Conservation (phyloP, 2,888 invertebrate species). For the Strigamia crassipes region DNA sequence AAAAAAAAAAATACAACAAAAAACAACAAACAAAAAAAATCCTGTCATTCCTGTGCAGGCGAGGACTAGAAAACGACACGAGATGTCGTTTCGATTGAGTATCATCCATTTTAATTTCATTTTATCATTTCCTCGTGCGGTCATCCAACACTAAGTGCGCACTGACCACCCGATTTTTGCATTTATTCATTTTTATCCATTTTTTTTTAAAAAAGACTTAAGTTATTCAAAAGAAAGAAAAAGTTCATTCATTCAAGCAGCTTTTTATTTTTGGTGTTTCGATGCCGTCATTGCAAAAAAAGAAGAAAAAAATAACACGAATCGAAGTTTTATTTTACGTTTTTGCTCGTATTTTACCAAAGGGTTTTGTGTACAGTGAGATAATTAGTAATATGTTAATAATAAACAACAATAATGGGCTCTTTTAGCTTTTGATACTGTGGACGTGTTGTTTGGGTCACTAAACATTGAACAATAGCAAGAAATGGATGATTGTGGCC, state of each 20-base stretch:
- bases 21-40: neutral
- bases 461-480: neutral
- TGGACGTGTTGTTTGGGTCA: neutral
- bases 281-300: no score
- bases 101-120: neutral
- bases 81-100: neutral
- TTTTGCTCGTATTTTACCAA: neutral
- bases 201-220: neutral
- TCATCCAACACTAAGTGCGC: neutral
- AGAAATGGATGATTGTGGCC: slow-evolving; percentile 3
- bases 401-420: neutral
- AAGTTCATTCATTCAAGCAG: neutral
- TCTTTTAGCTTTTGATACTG: neutral
- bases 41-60: neutral
- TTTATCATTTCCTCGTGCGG: neutral
- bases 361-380: slow-evolving; percentile 23
- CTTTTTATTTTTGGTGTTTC: neutral
- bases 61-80: neutral
- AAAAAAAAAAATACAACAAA: neutral
- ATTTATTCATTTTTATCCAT: neutral
- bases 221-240: neutral
- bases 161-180: neutral
- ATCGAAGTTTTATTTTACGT: neutral
- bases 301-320: no score
- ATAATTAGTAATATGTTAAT: slow-evolving; percentile 23